These are phyloP conservation scores for Copsychus sechellarum DNA, from an alignment of 2,113 vertebrate species.

Conservation along the genomic window DNA sequence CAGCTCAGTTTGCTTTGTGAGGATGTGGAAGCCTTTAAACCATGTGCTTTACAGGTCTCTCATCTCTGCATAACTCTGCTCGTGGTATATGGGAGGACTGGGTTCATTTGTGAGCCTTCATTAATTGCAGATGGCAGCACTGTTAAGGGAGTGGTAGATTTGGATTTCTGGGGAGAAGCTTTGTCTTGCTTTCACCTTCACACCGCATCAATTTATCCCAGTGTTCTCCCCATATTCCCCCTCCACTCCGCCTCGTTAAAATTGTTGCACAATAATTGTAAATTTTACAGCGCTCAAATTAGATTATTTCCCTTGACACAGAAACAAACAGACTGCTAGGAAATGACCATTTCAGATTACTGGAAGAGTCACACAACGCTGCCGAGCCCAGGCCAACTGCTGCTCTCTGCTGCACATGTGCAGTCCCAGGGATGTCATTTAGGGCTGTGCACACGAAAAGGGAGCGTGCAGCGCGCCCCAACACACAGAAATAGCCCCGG, in stretches of 20 bases:
- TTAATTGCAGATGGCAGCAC: neutral
- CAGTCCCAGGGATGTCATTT: neutral
- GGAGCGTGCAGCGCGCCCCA: neutral
- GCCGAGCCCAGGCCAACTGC: slow-evolving; percentile 2
- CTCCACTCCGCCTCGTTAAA: neutral
- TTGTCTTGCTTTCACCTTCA: slow-evolving; percentile 40
- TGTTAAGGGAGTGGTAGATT: neutral
- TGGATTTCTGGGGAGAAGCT: neutral
- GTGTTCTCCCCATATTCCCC: neutral
- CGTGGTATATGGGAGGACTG: neutral
- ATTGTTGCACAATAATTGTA: slow-evolving; percentile 55
- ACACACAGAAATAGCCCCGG: neutral
- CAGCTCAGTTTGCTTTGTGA: neutral
- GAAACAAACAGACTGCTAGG: slow-evolving; percentile 64
- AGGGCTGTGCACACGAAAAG: neutral
- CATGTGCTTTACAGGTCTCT: neutral
- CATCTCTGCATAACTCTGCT: neutral
- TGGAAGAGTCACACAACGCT: slow-evolving; percentile 16
- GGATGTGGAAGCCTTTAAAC: neutral
- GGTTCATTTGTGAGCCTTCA: neutral
- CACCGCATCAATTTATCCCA: neutral
- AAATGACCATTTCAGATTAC: slow-evolving; percentile 63
- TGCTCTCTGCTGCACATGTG: neutral
- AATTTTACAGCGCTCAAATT: slow-evolving; percentile 33
- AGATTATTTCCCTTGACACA: slow-evolving; percentile 60